Conservation (phyloP, 2,888 invertebrate genomes). For the Netelia melanura region DNA sequence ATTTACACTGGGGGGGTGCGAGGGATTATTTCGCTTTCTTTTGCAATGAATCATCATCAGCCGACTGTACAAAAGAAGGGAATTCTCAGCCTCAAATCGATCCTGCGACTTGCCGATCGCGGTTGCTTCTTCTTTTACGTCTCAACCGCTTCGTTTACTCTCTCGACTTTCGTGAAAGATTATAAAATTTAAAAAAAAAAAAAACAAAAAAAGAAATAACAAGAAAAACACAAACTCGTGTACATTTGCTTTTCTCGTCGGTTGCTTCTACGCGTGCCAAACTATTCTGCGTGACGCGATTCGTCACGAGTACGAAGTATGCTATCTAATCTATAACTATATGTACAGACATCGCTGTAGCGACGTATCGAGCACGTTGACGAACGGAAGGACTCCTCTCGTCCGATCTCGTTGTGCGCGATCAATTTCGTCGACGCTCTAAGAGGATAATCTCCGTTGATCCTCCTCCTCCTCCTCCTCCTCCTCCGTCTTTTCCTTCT, state of each 20-base stretch:
- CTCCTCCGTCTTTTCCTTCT: background rate
- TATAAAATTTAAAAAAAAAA: background rate
- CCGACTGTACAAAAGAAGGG: constrained; percentile 9
- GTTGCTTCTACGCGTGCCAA: background rate
- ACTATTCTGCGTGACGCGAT: background rate
- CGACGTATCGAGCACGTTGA: constrained; percentile 13
- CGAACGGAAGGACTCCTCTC: constrained; percentile 24
- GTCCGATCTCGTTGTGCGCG: constrained; percentile 8
- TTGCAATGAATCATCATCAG: background rate
- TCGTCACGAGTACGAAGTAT: constrained; percentile 14
- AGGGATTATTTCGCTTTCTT: background rate
- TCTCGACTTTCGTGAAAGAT: background rate
- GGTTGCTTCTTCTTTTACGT: background rate
- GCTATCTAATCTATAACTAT: background rate
- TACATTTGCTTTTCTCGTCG: background rate
- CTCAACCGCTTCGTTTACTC: background rate
- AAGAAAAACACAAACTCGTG: background rate
- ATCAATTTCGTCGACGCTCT: background rate
- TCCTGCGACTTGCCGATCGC: constrained; percentile 56
- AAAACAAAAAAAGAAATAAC: background rate
- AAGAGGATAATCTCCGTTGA: constrained; percentile 23
- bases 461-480: background rate
- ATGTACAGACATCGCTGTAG: constrained; percentile 30
- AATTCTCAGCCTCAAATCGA: constrained; percentile 47
- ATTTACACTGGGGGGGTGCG: constrained; percentile 21